Percentiles rank a stretch among this genome's conserved stretches.
Evolutionary conservation across 2,888 invertebrate species (phyloP).

Genomic region (Alitta virens): DNA sequence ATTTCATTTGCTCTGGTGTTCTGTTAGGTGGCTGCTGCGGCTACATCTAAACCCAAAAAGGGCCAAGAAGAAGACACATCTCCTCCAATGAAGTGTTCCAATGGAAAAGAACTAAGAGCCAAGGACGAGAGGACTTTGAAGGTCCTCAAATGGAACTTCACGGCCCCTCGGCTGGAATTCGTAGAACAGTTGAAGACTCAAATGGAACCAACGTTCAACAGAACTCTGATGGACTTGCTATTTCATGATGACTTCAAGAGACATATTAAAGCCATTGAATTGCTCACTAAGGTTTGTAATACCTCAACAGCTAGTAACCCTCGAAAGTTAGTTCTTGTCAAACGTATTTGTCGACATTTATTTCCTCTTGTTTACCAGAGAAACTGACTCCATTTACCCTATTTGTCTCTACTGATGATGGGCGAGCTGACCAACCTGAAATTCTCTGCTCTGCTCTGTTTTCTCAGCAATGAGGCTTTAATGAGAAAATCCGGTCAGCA

Average conservation of each 20-base stretch:
- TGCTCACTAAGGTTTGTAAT: slow-evolving; percentile 64
- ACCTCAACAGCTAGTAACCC: too few relatives aligned
- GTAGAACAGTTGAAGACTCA: slow-evolving; percentile 86
- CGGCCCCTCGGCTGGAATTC: slow-evolving; percentile 88
- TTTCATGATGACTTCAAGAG: slow-evolving; percentile 92
- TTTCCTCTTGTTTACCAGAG: too few relatives aligned
- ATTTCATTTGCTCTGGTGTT: background rate
- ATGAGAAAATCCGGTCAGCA: too few relatives aligned
- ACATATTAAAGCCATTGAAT: slow-evolving; percentile 92
- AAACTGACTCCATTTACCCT: too few relatives aligned
- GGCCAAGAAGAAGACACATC: slow-evolving; percentile 81
- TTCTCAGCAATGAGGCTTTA: too few relatives aligned
- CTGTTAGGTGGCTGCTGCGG: slow-evolving; percentile 3
- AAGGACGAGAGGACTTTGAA: slow-evolving; percentile 93
- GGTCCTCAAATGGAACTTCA: slow-evolving; percentile 90
- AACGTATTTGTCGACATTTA: too few relatives aligned
- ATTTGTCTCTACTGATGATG: too few relatives aligned
- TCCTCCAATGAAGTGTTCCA: slow-evolving; percentile 71
- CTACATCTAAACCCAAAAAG: slow-evolving; percentile 65
- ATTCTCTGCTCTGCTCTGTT: too few relatives aligned
- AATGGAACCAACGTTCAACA: slow-evolving; percentile 89
- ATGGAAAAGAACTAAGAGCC: slow-evolving; percentile 85
- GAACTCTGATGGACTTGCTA: slow-evolving; percentile 82
- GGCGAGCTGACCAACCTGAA: too few relatives aligned
- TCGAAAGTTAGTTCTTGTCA: too few relatives aligned